Conservation (phyloP, 2,888 invertebrate species). For the Eilema sororculum region DNA sequence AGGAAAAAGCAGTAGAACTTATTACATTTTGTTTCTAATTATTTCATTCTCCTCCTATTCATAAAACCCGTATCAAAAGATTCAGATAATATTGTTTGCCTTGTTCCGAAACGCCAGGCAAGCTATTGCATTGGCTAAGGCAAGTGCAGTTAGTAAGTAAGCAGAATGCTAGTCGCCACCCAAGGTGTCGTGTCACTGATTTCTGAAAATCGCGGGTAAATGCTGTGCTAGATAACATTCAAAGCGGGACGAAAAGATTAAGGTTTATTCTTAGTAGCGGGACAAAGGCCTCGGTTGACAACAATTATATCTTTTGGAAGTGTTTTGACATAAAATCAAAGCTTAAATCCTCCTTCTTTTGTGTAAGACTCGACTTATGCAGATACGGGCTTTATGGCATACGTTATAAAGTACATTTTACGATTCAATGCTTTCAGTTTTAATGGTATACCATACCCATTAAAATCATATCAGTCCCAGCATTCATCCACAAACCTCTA, state of each 20-base stretch:
- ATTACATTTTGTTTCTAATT: not conserved
- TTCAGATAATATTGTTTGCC: too few species aligned
- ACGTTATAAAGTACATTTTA: not conserved
- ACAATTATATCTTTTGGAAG: not conserved
- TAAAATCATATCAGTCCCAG: not conserved
- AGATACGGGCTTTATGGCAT: not conserved
- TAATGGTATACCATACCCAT: not conserved
- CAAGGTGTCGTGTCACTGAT: not conserved
- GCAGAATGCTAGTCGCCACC: not conserved
- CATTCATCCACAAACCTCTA: not conserved
- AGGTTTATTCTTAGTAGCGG: not conserved
- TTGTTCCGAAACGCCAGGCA: not conserved
- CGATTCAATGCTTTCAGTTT: not conserved
- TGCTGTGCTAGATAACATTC: not conserved
- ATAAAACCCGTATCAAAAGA: too few species aligned
- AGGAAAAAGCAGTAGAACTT: not conserved
- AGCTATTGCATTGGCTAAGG: not conserved
- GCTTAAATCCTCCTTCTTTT: not conserved
- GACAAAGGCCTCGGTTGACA: not conserved
- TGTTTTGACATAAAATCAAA: slow-evolving; percentile 4
- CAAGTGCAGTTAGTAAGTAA: not conserved
- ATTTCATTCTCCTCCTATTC: not conserved
- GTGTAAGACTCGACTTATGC: not conserved
- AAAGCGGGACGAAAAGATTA: not conserved
- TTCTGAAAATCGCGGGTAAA: not conserved